These are phyloP conservation scores for Tor tambroides DNA, from an alignment of 2,113 vertebrate species.

Conservation along the genomic window DNA sequence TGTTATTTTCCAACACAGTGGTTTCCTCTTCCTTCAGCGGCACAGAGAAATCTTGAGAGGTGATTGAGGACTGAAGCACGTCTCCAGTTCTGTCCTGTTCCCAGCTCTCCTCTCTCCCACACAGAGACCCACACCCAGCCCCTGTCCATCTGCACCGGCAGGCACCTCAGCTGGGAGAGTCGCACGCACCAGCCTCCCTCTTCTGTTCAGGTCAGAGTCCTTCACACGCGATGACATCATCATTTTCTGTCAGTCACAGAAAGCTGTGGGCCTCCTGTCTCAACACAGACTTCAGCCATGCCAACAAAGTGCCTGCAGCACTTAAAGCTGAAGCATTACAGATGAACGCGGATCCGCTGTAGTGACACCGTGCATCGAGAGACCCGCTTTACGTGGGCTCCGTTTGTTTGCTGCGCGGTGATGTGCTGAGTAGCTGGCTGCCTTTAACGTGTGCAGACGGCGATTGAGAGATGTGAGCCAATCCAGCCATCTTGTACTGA, in stretches of 20 bases:
- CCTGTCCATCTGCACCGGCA: conserved; percentile 63
- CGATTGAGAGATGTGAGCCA: conserved; percentile 69
- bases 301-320: conserved; percentile 40
- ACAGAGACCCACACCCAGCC: conserved; percentile 59
- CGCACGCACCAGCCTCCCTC: conserved; percentile 63
- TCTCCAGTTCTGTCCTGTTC: conserved; percentile 53
- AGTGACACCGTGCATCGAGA: conserved; percentile 25
- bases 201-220: conserved; percentile 74
- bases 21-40: conserved; percentile 50
- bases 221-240: conserved; percentile 66
- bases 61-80: conserved; percentile 54
- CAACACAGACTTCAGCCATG: conserved; percentile 48
- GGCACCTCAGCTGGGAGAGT: conserved; percentile 72
- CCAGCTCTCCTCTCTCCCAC: conserved; percentile 58
- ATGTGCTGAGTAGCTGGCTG: conserved; percentile 54
- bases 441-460: conserved; percentile 72
- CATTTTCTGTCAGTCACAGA: conserved; percentile 62
- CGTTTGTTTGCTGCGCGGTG: conserved; percentile 46
- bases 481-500: conserved; percentile 76
- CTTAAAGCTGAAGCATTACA: not conserved
- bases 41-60: conserved; percentile 50
- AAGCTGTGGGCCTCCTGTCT: conserved; percentile 55
- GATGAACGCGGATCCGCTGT: conserved; percentile 12
- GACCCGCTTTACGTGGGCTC: conserved; percentile 46
- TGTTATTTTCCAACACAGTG: conserved; percentile 29